Conservation (phyloP, 2,888 invertebrate genomes). For the Operophtera brumata region DNA sequence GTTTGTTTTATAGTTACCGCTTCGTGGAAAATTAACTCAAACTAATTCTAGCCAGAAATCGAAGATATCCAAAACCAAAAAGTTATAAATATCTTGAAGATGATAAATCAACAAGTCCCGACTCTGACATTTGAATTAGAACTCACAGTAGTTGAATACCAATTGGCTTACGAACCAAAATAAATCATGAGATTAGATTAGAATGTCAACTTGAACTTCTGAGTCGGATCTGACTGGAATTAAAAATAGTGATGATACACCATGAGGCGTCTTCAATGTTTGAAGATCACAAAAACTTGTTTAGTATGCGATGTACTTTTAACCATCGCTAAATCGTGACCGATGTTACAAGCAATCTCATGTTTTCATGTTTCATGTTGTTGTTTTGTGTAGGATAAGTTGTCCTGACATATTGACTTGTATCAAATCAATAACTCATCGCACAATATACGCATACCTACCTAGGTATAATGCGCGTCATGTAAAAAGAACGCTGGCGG, state of each 20-base stretch:
- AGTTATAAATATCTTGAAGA: background rate
- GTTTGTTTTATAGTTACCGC: no score
- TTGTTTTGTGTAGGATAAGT: slow-evolving; percentile 1
- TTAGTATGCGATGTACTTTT: slow-evolving; percentile 15
- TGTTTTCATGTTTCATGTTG: no score
- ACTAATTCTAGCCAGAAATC: no score
- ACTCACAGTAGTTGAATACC: slow-evolving; percentile 7
- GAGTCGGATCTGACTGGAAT: slow-evolving; percentile 1
- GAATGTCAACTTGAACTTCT: slow-evolving; percentile 3
- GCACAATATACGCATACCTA: no score
- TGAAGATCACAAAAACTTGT: slow-evolving; percentile 20
- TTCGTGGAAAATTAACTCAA: no score
- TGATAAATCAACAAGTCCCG: background rate
- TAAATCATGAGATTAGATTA: slow-evolving; percentile 2
- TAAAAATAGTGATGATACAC: slow-evolving; percentile 23
- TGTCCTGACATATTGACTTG: background rate
- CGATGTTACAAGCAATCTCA: slow-evolving; percentile 2
- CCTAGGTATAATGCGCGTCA: no score
- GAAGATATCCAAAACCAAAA: no score
- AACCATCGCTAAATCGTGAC: slow-evolving; percentile 17
- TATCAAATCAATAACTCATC: no score
- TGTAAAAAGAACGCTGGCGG: no score
- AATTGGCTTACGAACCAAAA: slow-evolving; percentile 6
- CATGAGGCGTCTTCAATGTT: background rate
- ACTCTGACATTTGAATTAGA: background rate